Conservation (phyloP, 1,140 invertebrate genomes). For the Zaprionus vittiger region DNA sequence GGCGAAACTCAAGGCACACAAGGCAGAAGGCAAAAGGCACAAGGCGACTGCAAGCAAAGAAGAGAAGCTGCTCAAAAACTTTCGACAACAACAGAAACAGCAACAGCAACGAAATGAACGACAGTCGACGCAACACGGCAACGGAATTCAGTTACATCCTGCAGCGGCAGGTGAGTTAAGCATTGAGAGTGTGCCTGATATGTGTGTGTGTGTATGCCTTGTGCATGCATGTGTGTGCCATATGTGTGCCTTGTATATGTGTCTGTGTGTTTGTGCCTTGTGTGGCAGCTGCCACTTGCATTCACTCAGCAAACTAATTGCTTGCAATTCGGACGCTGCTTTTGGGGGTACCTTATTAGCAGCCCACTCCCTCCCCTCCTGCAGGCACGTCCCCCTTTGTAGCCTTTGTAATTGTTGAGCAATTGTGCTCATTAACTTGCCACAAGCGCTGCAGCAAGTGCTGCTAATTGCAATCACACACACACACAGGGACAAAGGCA, state of each 20-base stretch:
- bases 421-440: constrained; percentile 63
- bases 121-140: constrained; percentile 81
- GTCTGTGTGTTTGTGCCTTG: not conserved
- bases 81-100: constrained; percentile 34
- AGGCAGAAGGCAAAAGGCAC: not conserved
- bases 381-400: not conserved
- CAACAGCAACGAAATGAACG: constrained; percentile 70
- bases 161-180: constrained; percentile 78
- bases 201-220: not conserved
- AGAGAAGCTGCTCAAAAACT: constrained; percentile 56
- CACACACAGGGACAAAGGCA: not conserved
- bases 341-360: constrained; percentile 22
- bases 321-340: constrained; percentile 33
- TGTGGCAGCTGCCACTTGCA: constrained; percentile 3
- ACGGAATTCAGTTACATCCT: constrained; percentile 84
- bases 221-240: not conserved
- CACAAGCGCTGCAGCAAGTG: constrained; percentile 39
- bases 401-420: constrained; percentile 54
- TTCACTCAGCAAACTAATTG: constrained; percentile 33
- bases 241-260: not conserved
- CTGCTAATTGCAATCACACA: constrained; percentile 31
- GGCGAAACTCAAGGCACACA: constrained; percentile 25
- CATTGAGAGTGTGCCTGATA: not conserved
- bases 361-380: not conserved
- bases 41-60: constrained; percentile 20